A percentile compares a stretch with the other conserved stretches of the same genome.
Conservation (phyloP, 1,140 invertebrate species). For the Scaptomyza graminum region DNA sequence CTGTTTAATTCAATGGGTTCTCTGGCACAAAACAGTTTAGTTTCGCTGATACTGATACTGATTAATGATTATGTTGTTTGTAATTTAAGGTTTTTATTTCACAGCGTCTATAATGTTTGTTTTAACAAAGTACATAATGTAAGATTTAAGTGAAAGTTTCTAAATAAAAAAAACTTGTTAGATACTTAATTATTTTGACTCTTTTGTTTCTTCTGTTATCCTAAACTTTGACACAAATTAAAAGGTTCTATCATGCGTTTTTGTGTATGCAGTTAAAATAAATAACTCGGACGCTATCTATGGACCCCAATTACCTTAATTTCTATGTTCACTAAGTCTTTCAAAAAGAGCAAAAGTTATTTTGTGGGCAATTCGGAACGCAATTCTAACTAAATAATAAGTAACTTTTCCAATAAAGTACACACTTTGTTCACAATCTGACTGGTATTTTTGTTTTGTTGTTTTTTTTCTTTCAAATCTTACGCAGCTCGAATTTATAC, state of each 20-base stretch:
- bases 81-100: constrained; percentile 70
- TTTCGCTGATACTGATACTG: constrained; percentile 51
- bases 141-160: constrained; percentile 70
- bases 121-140: constrained; percentile 71
- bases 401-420: constrained; percentile 9
- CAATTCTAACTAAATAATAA: background rate
- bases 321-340: background rate
- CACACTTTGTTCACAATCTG: background rate
- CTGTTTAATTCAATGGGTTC: constrained; percentile 50
- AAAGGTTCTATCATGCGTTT: background rate
- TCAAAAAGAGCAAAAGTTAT: background rate
- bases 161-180: constrained; percentile 57
- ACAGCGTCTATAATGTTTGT: constrained; percentile 72
- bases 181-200: constrained; percentile 46
- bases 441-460: background rate
- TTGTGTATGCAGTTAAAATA: too few relatives aligned
- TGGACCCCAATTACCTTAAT: constrained; percentile 10
- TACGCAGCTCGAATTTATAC: constrained; percentile 33
- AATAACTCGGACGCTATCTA: constrained; percentile 3
- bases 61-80: constrained; percentile 66
- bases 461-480: constrained; percentile 1
- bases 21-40: constrained; percentile 55
- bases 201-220: background rate
- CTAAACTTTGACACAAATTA: constrained; percentile 31
- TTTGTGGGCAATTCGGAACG: background rate